phyloP scores from a whole-genome alignment of 2,888 invertebrate species.

The Crepidodera aurea region DNA sequence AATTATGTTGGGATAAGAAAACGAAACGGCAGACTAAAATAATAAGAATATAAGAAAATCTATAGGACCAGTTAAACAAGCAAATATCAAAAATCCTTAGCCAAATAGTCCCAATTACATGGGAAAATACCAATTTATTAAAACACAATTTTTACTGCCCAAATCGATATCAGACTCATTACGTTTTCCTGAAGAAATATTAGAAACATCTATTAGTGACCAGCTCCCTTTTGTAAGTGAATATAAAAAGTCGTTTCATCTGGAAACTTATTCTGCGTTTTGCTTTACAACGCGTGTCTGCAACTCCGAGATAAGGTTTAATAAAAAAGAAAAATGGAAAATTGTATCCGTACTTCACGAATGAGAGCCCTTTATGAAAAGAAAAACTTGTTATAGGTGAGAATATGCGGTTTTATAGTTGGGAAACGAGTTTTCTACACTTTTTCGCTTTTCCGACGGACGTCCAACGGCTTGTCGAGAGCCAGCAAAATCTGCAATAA shows the following conservation, averaged over 20 bases:
- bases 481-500: neutral
- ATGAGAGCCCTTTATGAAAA: neutral
- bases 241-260: neutral
- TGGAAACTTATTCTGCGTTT: neutral
- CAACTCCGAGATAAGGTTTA: neutral
- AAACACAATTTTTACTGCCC: too few relatives aligned
- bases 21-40: too few relatives aligned
- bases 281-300: neutral
- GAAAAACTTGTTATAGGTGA: neutral
- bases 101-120: too few relatives aligned
- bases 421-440: neutral
- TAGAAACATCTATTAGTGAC: neutral
- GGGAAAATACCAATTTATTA: too few relatives aligned
- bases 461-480: neutral
- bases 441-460: neutral
- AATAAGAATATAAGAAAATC: too few relatives aligned
- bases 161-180: neutral
- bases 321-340: slow-evolving; percentile 3
- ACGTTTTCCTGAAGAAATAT: neutral
- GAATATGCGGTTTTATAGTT: neutral
- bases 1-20: too few relatives aligned
- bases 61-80: too few relatives aligned
- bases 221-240: neutral
- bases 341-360: neutral
- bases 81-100: too few relatives aligned